A percentile compares a stretch with the other conserved stretches of the same genome.
These are phyloP conservation scores for Procavia capensis DNA, from an alignment of 2,113 vertebrate genomes.

Conservation along the genomic window DNA sequence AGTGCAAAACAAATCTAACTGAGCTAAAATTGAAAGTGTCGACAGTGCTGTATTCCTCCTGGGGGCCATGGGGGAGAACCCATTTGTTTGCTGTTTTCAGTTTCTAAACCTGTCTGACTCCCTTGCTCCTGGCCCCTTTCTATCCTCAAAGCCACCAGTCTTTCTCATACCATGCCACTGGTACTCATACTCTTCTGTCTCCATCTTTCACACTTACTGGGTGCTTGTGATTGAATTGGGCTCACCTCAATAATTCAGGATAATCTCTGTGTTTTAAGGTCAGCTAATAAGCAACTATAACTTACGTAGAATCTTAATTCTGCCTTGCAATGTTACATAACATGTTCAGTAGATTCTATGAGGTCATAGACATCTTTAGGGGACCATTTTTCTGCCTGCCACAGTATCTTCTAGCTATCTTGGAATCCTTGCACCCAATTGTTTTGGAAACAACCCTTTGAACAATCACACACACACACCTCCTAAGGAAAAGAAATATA, in stretches of 20 bases:
- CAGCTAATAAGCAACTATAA: background rate
- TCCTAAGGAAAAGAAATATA: background rate
- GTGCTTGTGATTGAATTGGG: background rate
- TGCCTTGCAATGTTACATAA: background rate
- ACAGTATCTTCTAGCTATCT: background rate
- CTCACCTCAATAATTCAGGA: background rate
- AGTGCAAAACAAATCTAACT: background rate
- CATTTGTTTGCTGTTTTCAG: background rate
- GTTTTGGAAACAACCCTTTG: constrained; percentile 9
- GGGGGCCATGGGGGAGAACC: background rate
- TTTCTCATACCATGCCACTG: background rate
- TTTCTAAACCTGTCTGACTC: background rate
- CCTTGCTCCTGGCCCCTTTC: background rate
- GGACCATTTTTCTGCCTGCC: background rate
- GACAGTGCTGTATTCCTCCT: no score
- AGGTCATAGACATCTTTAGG: background rate
- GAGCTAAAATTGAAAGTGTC: background rate
- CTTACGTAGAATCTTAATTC: background rate
- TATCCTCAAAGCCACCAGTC: background rate
- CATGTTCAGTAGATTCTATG: background rate
- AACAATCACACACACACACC: background rate
- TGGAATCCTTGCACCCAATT: background rate
- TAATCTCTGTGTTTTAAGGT: constrained; percentile 15
- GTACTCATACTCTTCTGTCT: background rate
- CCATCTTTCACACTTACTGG: background rate